Evolutionary conservation across 2,113 vertebrate species (phyloP).

Genomic region (Platichthys flesus): DNA sequence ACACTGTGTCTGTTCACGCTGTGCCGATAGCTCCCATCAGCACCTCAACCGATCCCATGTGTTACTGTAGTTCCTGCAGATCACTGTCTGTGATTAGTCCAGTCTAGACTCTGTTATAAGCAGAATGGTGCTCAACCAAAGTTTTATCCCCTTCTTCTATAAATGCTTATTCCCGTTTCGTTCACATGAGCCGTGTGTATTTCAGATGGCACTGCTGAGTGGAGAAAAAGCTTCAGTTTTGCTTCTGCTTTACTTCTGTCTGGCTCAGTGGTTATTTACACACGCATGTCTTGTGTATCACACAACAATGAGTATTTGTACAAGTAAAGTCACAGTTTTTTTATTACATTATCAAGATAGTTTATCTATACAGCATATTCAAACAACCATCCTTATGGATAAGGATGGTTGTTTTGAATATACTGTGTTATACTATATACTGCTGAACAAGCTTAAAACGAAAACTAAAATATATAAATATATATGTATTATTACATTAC

Average conservation of each 20-base stretch:
- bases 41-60: neutral
- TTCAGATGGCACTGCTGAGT: constrained; percentile 17
- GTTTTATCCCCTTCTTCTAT: neutral
- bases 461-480: too few species aligned
- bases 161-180: neutral
- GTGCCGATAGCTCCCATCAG: too few species aligned
- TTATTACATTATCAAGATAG: neutral
- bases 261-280: constrained; percentile 37
- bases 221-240: constrained; percentile 56
- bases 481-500: too few species aligned
- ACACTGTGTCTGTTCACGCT: neutral
- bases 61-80: neutral
- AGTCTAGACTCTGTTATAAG: neutral
- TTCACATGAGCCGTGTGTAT: neutral
- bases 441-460: too few species aligned
- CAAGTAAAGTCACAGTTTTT: neutral
- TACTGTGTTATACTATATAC: too few species aligned
- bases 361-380: too few species aligned
- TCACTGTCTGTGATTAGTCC: neutral
- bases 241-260: constrained; percentile 77
- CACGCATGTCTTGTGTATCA: neutral
- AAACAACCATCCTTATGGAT: too few species aligned
- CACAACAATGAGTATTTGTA: too few species aligned
- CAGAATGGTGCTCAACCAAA: neutral
- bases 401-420: too few species aligned